Base-by-base conservation (phyloP, 30 jellyfish, hydroid and myxozoan genomes). In the Cassiopea xamachana region DNA sequence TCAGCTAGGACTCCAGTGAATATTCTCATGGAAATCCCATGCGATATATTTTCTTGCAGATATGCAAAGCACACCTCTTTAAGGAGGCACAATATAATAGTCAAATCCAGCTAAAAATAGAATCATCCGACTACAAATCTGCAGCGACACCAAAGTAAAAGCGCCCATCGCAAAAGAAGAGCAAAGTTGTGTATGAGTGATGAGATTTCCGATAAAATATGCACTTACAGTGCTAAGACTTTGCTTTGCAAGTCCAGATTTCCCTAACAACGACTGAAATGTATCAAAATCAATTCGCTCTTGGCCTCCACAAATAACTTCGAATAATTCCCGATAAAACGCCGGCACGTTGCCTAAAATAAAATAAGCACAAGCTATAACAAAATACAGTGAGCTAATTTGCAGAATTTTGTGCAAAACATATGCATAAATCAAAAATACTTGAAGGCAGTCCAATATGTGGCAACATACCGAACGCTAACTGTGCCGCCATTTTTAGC, bases 281-380 rank as follows among this genome's bases (percentile, higher is more conserved):
- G 88, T 69, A 67, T 90, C 87, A 70, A 44, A 79, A 49, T 90
- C 93, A 1, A 90, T 19, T 48, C 80, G 86, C n/a, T 89, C 96
- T 64, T 80, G 90, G 48, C 96, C 89, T 80, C 92, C 91, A 77
- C 97, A 90, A 19, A 90, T 78, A 1, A 88, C 74, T 16, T 83
- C 93, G 61, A 78, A 90, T 58, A 90, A 78, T 69, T 90, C 97
- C 27, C 97, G 92, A 49, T 90, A 90, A 77, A 78, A 90, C 17
- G 97, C 76, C 55, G 97, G 97, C 87, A 90, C 97, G 62, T 82
- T 90, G 77, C 97, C 97, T 90, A 58, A 9, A 73, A 89, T 39
- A 2, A n/a, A 84, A 27, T 16, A 9, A 83, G 39, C 39, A 27
- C 39, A 27, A 27, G 39, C 39, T 27, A 27, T 27, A 27, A 27